Evolutionary conservation across 2,888 invertebrate species (phyloP).

Genomic region (Chrysopilus asiliformis): DNA sequence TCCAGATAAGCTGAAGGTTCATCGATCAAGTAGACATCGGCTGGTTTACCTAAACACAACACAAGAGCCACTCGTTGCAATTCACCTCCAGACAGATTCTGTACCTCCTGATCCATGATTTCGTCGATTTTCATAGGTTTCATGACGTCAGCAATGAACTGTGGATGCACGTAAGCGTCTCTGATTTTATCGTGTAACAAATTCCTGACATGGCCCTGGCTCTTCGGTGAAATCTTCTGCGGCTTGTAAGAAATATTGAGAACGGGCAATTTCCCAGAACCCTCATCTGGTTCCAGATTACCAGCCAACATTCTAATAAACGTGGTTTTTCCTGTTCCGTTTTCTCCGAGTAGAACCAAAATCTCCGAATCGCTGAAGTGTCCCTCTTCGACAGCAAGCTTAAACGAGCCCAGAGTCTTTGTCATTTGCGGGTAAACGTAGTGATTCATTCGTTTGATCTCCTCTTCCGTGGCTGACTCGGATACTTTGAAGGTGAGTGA

Average conservation of each 20-base stretch:
- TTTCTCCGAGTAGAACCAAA: slow-evolving; percentile 90
- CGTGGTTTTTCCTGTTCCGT: slow-evolving; percentile 99
- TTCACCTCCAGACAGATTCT: slow-evolving; percentile 98
- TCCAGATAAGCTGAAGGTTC: slow-evolving; percentile 98
- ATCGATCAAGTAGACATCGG: slow-evolving; percentile 96
- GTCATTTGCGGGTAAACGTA: slow-evolving; percentile 91
- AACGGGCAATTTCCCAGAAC: slow-evolving; percentile 49
- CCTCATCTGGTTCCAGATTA: slow-evolving; percentile 76
- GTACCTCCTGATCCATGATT: slow-evolving; percentile 96
- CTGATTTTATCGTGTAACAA: slow-evolving; percentile 92
- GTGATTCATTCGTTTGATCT: slow-evolving; percentile 91
- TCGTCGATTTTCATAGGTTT: slow-evolving; percentile 94
- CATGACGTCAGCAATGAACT: slow-evolving; percentile 97
- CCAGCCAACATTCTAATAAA: slow-evolving; percentile 98
- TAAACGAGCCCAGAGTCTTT: slow-evolving; percentile 63
- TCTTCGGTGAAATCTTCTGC: slow-evolving; percentile 98
- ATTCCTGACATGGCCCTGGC: slow-evolving; percentile 81
- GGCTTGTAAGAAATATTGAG: slow-evolving; percentile 99
- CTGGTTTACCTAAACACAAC: slow-evolving; percentile 94
- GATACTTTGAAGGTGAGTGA: slow-evolving; percentile 94
- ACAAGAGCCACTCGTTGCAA: slow-evolving; percentile 94
- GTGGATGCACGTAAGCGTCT: slow-evolving; percentile 95
- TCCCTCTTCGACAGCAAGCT: slow-evolving; percentile 68
- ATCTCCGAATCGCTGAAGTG: slow-evolving; percentile 99
- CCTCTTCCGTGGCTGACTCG: slow-evolving; percentile 94